Evolutionary conservation across 1,140 invertebrate genomes (phyloP), one percentile per base, ranked within the genome.

Genomic region (Dysdera silvatica): DNA sequence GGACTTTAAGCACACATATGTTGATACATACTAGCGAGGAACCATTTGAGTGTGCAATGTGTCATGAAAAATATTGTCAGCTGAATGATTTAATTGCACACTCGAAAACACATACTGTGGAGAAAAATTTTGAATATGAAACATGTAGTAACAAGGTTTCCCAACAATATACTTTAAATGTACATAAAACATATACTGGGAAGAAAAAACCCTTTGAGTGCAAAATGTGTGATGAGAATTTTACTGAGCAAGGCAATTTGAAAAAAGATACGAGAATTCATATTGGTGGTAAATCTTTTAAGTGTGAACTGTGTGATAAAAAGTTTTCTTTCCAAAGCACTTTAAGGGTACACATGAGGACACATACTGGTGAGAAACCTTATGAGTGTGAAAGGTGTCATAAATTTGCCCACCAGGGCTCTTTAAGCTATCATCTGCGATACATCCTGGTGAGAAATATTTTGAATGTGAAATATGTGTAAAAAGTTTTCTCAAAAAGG

Each of bases 401-500:
- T 52, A 77, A 83, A 10, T 88, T 88, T 73, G 84, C 84, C 3
- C 79, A 81, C 66, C 79, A 78, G 4, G 78, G 79, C 16, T 81
- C 80, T 69, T 74, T 82, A 8, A 80, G 81, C 68, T 67, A 80
- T 59, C 80, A 82, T 59, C 79, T 81, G 78, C 72, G 78, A 51
- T 80, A 8, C 80, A 82, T 58, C 95, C 78, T 10, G 41, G 55
- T 0, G 26, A 59, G 28, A 95, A 95, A 74, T 93, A 92, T 4
- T 97, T 93, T 71, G 87, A 88, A 12, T 98, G 94, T 74, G 92
- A 97, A 73, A 81, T 95, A 5, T 98, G 95, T 76, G 88, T 48
- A 90, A 95, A 51, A 95, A 93, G 75, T 98, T 98, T 77, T 98
- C 94, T 3, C 95, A 98, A 78, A 95, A 95, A 72, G 95, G 98